Evolutionary conservation across 2,113 vertebrate genomes (phyloP).

Genomic region (Pangasianodon hypophthalmus): DNA sequence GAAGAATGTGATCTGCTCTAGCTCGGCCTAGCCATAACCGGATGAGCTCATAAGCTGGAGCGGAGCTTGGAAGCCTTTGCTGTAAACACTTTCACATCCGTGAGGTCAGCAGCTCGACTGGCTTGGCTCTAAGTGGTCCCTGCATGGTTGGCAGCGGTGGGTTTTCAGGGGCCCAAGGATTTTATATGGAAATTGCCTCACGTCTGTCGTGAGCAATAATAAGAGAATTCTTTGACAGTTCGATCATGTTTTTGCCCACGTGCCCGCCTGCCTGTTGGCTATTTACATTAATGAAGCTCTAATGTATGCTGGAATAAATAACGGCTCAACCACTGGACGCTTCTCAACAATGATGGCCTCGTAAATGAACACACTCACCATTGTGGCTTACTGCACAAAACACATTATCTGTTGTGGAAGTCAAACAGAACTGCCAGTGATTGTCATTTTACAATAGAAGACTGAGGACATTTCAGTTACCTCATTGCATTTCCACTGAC

Average conservation of each 20-base stretch:
- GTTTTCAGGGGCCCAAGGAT: constrained; percentile 10
- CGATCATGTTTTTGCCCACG: constrained; percentile 54
- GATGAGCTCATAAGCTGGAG: constrained; percentile 46
- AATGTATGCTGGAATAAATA: constrained; percentile 40
- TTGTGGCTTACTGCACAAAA: constrained; percentile 24
- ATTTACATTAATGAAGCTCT: constrained; percentile 55
- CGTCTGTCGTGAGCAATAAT: constrained; percentile 42
- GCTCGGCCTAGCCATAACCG: constrained; percentile 23
- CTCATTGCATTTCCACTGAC: not conserved
- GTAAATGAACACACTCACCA: constrained; percentile 21
- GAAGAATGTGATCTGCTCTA: constrained; percentile 41
- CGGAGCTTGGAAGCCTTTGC: not conserved
- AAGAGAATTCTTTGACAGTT: constrained; percentile 60
- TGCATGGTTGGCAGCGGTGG: constrained; percentile 49
- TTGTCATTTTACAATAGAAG: constrained; percentile 32
- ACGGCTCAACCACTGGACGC: constrained; percentile 14
- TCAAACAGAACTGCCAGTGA: constrained; percentile 26
- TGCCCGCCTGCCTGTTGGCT: constrained; percentile 15
- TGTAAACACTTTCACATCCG: constrained; percentile 34
- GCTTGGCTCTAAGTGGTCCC: constrained; percentile 46
- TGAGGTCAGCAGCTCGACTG: constrained; percentile 17
- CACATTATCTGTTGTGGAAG: constrained; percentile 11
- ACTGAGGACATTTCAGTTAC: constrained; percentile 20
- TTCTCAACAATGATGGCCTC: constrained; percentile 29
- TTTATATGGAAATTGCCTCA: constrained; percentile 57